Base-by-base conservation (phyloP, 2,113 vertebrate species). In the Indicator maculatus region DNA sequence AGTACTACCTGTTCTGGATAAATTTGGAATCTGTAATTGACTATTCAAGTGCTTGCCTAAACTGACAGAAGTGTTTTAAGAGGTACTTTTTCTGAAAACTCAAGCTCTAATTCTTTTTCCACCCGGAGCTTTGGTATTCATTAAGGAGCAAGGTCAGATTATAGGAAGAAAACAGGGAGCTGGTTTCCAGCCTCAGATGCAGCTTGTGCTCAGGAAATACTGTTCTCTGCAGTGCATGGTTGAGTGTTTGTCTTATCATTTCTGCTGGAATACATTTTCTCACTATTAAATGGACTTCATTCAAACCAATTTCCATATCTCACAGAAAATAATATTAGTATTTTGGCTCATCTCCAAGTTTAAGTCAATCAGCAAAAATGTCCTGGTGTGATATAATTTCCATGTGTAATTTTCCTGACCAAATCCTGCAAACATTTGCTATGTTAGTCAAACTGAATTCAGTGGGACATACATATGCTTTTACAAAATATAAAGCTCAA, bases 301-400 rank as follows among this genome's bases (percentile, higher is more conserved):
- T 91, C 79, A 81, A 92, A 83, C 28, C 36, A 63, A 79, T 89
- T 90, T 90, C 52, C 83, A 73, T 84, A 53, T 79, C 36, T 85
- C 52, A 45, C 31, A 65, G 82, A 86, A 86, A 90, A 88, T 92
- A 79, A 59, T 45, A 58, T 82, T 82, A 47, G 67, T 60, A 39
- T 65, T 65, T 75, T 86, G 89, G 70, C 94, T 83, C 67, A 56
- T 83, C 58, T 86, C 94, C 81, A 82, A 88, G 44, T 59, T 91
- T 75, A 85, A 93, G 73, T 85, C 77, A 90, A 70, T 86, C 70
- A 73, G 70, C 53, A 93, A 77, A 80, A 92, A 88, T 72, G 85
- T 66, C 71, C 70, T 90, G 80, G 78, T 80, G 67, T 60, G 47
- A 80, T 81, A 77, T 83, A 83, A 95, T 96, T 91, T 94, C 71